Conservation (phyloP, 2,888 invertebrate genomes). For the Caenorhabditis virilis region DNA sequence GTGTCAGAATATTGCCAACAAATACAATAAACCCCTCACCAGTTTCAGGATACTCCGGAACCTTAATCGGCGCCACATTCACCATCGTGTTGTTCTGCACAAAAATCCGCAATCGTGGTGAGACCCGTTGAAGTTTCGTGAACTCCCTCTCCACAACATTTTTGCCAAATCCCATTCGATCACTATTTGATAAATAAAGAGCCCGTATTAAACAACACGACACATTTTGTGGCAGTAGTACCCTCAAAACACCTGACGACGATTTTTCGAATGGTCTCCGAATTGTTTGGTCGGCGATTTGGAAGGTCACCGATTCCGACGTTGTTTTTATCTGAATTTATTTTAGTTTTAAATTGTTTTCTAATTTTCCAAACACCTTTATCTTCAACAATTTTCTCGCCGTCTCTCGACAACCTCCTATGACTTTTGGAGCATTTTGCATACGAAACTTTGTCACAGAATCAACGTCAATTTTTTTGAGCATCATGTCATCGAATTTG, state of each 20-base stretch:
- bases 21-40: neutral
- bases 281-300: constrained; percentile 28
- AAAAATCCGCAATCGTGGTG: neutral
- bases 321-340: constrained; percentile 11
- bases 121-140: too few species aligned
- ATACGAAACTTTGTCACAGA: too few species aligned
- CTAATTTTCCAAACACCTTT: too few species aligned
- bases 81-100: neutral
- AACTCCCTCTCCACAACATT: neutral
- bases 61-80: neutral
- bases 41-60: constrained; percentile 1
- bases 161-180: constrained; percentile 3
- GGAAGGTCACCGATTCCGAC: constrained; percentile 8
- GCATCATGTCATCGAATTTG: constrained; percentile 14
- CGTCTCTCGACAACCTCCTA: constrained; percentile 24
- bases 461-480: constrained; percentile 32
- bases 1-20: neutral
- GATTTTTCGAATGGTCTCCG: constrained; percentile 15
- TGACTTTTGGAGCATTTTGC: constrained; percentile 14
- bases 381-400: constrained; percentile 20
- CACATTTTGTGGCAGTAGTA: constrained; percentile 24
- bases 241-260: neutral
- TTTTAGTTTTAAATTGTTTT: too few species aligned
- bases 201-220: constrained; percentile 34
- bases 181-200: constrained; percentile 15